Percentiles rank a stretch among this genome's conserved stretches.
phyloP scores from a whole-genome alignment of 2,113 vertebrate species.

The Nipponia nippon region DNA sequence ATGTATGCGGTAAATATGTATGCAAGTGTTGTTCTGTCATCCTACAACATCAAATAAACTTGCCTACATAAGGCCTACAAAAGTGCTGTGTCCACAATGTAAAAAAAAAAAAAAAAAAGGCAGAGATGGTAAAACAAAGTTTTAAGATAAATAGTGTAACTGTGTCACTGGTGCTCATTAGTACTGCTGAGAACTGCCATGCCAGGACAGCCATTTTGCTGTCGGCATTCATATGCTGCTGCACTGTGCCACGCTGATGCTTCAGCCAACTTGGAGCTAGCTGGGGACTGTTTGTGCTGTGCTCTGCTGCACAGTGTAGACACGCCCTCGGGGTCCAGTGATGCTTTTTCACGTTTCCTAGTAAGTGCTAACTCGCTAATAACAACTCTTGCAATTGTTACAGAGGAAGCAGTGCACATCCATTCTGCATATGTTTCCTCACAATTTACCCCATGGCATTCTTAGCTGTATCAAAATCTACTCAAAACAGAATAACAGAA shows the following conservation, averaged over 20 bases:
- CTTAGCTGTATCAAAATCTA: not conserved
- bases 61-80: not conserved
- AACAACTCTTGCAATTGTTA: not conserved
- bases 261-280: not conserved
- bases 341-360: not conserved
- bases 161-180: not conserved
- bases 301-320: not conserved
- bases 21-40: not conserved
- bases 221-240: not conserved
- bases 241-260: not conserved
- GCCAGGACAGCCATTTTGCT: not conserved
- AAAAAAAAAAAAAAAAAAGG: too few species aligned
- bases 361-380: not conserved
- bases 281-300: not conserved
- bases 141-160: not conserved
- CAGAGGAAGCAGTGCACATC: not conserved
- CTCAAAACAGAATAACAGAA: not conserved
- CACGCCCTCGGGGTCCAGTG: not conserved
- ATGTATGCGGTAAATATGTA: not conserved
- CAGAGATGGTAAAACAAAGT: not conserved
- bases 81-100: not conserved
- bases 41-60: not conserved
- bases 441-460: not conserved
- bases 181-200: not conserved
- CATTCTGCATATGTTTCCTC: not conserved